Evolutionary conservation across 2,113 vertebrate species (phyloP), one percentile per base, ranked within the genome.

Genomic region (Grantiella picta): DNA sequence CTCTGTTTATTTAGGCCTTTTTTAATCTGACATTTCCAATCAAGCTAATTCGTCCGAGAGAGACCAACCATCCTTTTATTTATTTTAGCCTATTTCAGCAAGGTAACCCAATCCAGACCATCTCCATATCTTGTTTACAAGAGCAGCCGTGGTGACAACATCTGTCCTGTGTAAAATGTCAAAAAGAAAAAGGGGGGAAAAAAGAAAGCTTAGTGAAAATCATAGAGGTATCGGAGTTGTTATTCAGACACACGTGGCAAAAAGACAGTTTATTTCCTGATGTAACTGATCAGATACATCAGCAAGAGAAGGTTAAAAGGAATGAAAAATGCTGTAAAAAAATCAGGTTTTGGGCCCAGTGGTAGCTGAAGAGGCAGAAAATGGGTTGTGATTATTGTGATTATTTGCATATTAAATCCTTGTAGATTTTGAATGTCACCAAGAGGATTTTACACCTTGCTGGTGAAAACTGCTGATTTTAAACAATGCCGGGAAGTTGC

Each of bases 1-100:
- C 96, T 94, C 73, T 98, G 98, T 98, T 98, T 98, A 97, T 98
- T 98, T 98, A 98, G 97, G 94, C 94, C 96, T 98, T 97, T 97
- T 97, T 97, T 95, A 95, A 98, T 97, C 98, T 98, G 98, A 98
- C 98, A 98, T 94, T 96, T 98, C 69, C 96, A 98, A 98, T 98
- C 98, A 98, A 90, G 94, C 96, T 98, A 97, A 98, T 98, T 98
- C 95, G 97, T 96, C 97, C 98, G 98, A 98, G 94, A 97, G 89
- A 97, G 89, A 97, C 97, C 98, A 98, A 98, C 92, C 97, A 47
- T 94, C 97, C 92, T 94, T 89, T 86, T 98, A 98, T 98, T 98
- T 98, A 98, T 97, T 97, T 98, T 98, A 97, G 89, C 88, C 91
- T 94, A 85, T 97, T 98, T 97, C 78, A 95, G 93, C 83, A 86